Base-by-base conservation (phyloP, 2,113 vertebrate species). In the Oplegnathus fasciatus region DNA sequence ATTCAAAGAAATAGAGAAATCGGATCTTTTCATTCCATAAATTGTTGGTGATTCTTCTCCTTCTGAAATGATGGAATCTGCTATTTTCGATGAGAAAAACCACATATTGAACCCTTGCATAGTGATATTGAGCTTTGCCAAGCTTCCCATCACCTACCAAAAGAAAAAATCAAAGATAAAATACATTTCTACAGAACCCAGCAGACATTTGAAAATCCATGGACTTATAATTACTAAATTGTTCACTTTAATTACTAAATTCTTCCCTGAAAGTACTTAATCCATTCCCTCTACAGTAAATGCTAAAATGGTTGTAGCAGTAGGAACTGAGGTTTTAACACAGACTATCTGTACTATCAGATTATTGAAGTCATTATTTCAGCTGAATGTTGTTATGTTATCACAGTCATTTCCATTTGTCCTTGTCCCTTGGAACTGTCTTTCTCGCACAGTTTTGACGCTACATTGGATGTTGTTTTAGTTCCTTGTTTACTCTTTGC, bases 401-500 rank as follows among this genome's bases (percentile, higher is more conserved):
- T 69, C 2, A 48, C 44, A 70, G 69, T 58, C 9, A 44, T 24
- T 9, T 61, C 26, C 11, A 4, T 26, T 9, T 64, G 74, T 76
- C 60, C 44, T 64, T 14, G 17, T 60, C 26, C 18, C 24, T 65
- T 2, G 3, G 28, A 9, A 0, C 24, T 28, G 46, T 55, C 34
- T 11, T 3, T 72, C 34, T 72, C 7, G 0, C 9, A 26, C 22
- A 52, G 58, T 18, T 57, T 13, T 48, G 10, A 40, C 26, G 34
- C 54, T 11, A 40, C 24, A 20, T 13, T 22, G n/a, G 71, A 7
- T 62, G 73, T 64, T 55, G 61, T 52, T 74, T 54, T 46, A 28
- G 48, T 15, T 54, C 75, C n/a, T 54, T 54, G 61, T 77, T 66
- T 54, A 55, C 34, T 66, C 24, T 74, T 22, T 77, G 46, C 48